Evolutionary conservation across 1,140 invertebrate genomes (phyloP).

Genomic region (Archegozetes longisetosus): DNA sequence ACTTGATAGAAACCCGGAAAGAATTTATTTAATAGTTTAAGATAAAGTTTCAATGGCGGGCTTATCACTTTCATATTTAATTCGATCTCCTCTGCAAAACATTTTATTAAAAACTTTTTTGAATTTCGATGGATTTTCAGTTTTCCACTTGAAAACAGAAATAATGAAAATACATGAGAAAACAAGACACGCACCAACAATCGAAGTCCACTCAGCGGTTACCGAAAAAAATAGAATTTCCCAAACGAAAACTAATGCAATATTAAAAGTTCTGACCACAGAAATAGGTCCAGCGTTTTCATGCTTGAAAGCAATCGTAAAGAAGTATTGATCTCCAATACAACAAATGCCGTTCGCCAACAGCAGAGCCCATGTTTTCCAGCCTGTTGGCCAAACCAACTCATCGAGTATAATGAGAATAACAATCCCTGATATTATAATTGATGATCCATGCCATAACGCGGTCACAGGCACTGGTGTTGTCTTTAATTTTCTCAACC

Average conservation of each 20-base stretch:
- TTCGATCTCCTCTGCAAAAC: too few relatives aligned
- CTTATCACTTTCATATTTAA: too few relatives aligned
- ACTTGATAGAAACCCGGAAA: too few relatives aligned
- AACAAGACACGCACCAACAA: constrained; percentile 2
- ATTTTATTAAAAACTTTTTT: too few relatives aligned
- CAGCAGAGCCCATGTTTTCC: constrained; percentile 30
- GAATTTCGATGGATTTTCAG: too few relatives aligned
- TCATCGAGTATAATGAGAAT: not conserved
- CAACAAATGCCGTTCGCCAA: constrained; percentile 65
- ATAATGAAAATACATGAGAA: too few relatives aligned
- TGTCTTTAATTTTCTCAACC: constrained; percentile 62
- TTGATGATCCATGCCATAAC: constrained; percentile 38
- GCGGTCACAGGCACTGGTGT: constrained; percentile 52
- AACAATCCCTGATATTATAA: constrained; percentile 1
- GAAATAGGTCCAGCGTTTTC: constrained; percentile 76
- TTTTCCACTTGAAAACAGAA: too few relatives aligned
- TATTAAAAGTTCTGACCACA: constrained; percentile 67
- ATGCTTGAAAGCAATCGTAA: constrained; percentile 64
- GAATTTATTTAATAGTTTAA: too few relatives aligned
- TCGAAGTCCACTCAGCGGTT: constrained; percentile 5
- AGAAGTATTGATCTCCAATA: constrained; percentile 66
- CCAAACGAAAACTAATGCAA: constrained; percentile 59
- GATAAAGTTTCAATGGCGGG: too few relatives aligned
- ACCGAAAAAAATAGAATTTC: constrained; percentile 1
- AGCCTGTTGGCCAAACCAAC: constrained; percentile 1